A percentile compares a stretch with the other conserved stretches of the same genome.
Evolutionary conservation across 1,140 invertebrate genomes (phyloP).

Genomic region (Pemphigus obesinymphae): DNA sequence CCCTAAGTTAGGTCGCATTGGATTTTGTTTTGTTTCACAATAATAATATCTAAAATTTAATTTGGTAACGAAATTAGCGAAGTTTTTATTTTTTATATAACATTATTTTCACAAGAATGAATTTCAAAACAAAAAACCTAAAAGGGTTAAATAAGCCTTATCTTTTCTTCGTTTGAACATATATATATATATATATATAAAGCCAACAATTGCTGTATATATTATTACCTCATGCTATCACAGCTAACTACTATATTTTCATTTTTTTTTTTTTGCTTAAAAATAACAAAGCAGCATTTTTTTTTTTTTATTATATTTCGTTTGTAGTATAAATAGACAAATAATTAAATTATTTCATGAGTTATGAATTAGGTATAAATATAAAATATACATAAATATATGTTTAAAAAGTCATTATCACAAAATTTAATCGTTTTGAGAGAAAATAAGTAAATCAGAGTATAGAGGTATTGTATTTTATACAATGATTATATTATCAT

Average conservation of each 20-base stretch:
- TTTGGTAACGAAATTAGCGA: slow-evolving; percentile 12
- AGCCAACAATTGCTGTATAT: background rate
- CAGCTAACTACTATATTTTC: slow-evolving; percentile 10
- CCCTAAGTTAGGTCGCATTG: background rate
- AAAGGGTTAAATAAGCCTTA: slow-evolving; percentile 19
- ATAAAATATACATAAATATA: no score
- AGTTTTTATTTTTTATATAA: background rate
- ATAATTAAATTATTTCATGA: background rate
- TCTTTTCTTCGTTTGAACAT: slow-evolving; percentile 27
- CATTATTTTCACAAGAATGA: slow-evolving; percentile 24
- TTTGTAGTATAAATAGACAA: background rate
- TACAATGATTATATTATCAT: no score
- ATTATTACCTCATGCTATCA: background rate
- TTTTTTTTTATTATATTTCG: background rate
- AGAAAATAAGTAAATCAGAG: no score
- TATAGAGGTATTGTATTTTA: background rate
- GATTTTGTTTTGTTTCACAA: slow-evolving; percentile 2
- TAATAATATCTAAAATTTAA: slow-evolving; percentile 19
- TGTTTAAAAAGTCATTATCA: no score
- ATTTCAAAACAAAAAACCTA: slow-evolving; percentile 10
- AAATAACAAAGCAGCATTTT: background rate
- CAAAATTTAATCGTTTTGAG: no score
- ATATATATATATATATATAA: no score
- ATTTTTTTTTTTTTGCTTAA: background rate
- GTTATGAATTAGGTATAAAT: no score